A percentile compares a stretch with the other conserved stretches of the same genome.
These are phyloP conservation scores for Lasioglossum zephyrum DNA, from an alignment of 2,888 invertebrate species.

Conservation along the genomic window DNA sequence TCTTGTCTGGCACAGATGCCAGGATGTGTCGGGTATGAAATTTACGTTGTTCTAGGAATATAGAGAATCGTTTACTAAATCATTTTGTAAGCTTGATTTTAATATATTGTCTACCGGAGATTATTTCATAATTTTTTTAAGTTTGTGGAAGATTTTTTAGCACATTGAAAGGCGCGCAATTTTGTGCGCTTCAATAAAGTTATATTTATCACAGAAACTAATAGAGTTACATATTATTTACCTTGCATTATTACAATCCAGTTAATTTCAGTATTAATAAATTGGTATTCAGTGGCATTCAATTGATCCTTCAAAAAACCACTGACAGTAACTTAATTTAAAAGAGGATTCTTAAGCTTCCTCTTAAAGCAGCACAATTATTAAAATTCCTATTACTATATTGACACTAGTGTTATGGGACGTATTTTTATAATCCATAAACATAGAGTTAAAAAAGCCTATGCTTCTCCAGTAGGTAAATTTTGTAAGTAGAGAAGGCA, in stretches of 20 bases:
- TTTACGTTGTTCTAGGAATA: not conserved
- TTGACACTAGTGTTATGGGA: not conserved
- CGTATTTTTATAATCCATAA: too few species aligned
- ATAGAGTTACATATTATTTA: too few species aligned
- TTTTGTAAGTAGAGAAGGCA: not conserved
- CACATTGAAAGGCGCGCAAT: not conserved
- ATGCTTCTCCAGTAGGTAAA: not conserved
- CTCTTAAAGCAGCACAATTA: not conserved
- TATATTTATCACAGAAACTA: too few species aligned
- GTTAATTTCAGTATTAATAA: not conserved
- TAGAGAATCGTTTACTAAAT: not conserved
- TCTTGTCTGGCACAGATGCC: constrained; percentile 39
- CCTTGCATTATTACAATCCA: not conserved
- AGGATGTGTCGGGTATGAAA: constrained; percentile 53
- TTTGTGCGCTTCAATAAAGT: not conserved
- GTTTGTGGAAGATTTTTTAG: not conserved
- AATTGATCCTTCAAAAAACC: not conserved
- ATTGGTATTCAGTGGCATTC: not conserved
- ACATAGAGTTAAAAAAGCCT: too few species aligned
- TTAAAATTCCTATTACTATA: not conserved
- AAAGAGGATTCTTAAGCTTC: not conserved
- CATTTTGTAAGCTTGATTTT: not conserved
- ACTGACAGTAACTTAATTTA: not conserved
- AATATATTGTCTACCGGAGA: not conserved
- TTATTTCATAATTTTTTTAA: not conserved